phyloP scores from a whole-genome alignment of 2,888 invertebrate genomes.

The Ophioninae sp. region DNA sequence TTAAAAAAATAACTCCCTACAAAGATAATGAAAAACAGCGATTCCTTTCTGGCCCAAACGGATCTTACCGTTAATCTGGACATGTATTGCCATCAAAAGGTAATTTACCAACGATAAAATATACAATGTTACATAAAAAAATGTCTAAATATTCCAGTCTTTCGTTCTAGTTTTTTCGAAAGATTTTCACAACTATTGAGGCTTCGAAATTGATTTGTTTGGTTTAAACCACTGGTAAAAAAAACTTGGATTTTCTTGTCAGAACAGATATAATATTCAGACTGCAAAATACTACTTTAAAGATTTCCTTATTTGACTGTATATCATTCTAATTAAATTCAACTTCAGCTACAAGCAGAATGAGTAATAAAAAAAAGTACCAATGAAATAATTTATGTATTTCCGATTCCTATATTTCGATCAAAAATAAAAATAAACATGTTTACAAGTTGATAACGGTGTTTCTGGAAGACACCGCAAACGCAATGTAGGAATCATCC shows the following conservation, averaged over 20 bases:
- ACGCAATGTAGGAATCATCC: slow-evolving; percentile 13
- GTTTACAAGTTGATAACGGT: not conserved
- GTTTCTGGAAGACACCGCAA: not conserved
- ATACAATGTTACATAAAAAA: not conserved
- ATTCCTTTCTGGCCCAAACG: no score
- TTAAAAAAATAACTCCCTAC: no score
- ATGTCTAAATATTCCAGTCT: not conserved
- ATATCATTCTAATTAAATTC: not conserved
- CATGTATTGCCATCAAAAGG: no score
- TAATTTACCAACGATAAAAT: not conserved
- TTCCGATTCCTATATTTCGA: not conserved
- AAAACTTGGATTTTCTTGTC: not conserved
- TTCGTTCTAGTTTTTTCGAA: not conserved
- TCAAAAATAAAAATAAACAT: not conserved
- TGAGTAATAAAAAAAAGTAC: not conserved
- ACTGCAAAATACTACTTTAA: no score
- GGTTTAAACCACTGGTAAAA: not conserved
- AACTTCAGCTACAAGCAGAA: not conserved
- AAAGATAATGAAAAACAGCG: no score
- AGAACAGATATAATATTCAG: no score
- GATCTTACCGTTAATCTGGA: no score
- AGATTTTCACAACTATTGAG: not conserved
- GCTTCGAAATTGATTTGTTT: not conserved
- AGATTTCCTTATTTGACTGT: not conserved
- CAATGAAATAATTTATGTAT: not conserved